A percentile compares a stretch with the other conserved stretches of the same genome.
Conservation (phyloP, 2,797 vertebrate genomes). For the Cossypha niveicapilla region DNA sequence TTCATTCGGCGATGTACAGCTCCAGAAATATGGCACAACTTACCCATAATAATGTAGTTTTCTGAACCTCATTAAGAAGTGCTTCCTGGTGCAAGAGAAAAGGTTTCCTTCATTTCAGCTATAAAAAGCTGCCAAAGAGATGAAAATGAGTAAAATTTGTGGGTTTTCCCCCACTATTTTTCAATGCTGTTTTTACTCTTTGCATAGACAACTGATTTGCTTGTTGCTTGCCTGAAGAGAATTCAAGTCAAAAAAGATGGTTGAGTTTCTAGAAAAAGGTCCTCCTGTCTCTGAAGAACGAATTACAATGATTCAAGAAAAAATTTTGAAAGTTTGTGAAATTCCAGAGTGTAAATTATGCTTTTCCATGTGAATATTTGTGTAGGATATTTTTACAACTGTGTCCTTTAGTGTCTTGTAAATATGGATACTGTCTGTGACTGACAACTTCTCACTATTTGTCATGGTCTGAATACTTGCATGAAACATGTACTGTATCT, state of each 20-base stretch:
- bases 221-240: constrained; percentile 37
- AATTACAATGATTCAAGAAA: constrained; percentile 24
- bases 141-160: constrained; percentile 56
- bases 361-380: background rate
- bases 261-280: constrained; percentile 45
- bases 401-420: background rate
- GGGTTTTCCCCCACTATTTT: background rate
- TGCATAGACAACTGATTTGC: constrained; percentile 56
- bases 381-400: constrained; percentile 1
- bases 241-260: constrained; percentile 46
- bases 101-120: constrained; percentile 17
- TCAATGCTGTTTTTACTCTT: constrained; percentile 46
- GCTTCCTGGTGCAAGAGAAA: background rate
- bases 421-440: background rate
- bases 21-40: constrained; percentile 3
- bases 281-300: constrained; percentile 51
- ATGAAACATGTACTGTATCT: background rate
- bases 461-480: constrained; percentile 15
- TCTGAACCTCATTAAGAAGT: constrained; percentile 26
- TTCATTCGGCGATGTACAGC: background rate
- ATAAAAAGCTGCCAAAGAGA: background rate
- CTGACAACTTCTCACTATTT: background rate
- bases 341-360: background rate
- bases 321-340: background rate
- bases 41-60: background rate